Base-by-base conservation (phyloP, 37 sponge, comb jelly and placozoan species). In the Oscarella lobularis region DNA sequence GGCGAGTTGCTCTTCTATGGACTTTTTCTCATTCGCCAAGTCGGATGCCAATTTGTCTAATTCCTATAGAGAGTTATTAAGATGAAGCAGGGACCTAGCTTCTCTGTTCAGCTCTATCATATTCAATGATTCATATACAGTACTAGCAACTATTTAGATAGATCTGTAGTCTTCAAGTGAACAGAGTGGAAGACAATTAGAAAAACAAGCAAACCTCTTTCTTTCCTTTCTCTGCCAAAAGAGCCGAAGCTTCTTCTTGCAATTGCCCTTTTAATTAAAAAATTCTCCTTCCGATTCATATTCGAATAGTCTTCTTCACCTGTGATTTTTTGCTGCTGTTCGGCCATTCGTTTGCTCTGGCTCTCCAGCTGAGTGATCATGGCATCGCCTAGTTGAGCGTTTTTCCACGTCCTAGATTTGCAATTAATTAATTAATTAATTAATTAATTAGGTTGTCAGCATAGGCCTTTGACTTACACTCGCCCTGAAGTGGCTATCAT, bases 331-430 rank as follows among this genome's bases (percentile, higher is more conserved):
- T 89, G 84, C 80, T 85, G 80, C 77, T 92, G 84, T 36, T 85
- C 74, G 3, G 87, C 75, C 73, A 92, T 85, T 41, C 85, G 48
- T 39, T 83, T 79, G 39, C 88, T 87, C 74, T 92, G 84, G 40
- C 84, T 79, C 39, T 92, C 94, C 70, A 92, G 66, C 72, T 89
- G 77, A 32, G 68, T 39, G n/a, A 96, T 83, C 55, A 89, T 75
- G 0, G 82, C 82, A 48, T 89, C 94, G 6, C 98, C 98, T 41
- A 96, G 48, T 77, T 89, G 90, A 40, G 94, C 91, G 85, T 96
- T 96, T 41, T 87, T 82, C 94, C 94, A 96, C 34, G 98, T 96
- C 6, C 95, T 95, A 72, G 6, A 54, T n/a, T 6, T 34, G 14
- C 40, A 38, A 1, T 20, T 74, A 33, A 67, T 27, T 30, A 80